Conservation (phyloP, 2,797 vertebrate species). For the Scolopax bukidnonensis region DNA sequence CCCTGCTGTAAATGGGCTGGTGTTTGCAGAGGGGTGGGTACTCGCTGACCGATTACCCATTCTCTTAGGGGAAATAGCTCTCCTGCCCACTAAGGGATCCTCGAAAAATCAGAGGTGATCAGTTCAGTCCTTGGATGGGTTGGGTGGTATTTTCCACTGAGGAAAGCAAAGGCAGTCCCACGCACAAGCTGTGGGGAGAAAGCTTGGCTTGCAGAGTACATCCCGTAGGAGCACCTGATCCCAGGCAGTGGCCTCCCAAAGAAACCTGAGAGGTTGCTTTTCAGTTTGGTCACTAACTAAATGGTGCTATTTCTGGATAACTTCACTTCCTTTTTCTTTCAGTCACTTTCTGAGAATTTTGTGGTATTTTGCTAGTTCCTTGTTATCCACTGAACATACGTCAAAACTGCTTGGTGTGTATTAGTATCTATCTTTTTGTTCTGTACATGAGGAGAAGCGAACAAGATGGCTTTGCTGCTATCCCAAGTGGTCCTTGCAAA, state of each 20-base stretch:
- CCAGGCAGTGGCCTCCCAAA: not conserved
- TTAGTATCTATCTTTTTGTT: not conserved
- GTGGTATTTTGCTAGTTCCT: not conserved
- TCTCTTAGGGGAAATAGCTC: not conserved
- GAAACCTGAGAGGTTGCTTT: not conserved
- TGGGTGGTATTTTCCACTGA: not conserved
- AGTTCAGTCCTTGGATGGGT: not conserved
- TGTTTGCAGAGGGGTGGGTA: not conserved
- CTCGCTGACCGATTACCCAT: not conserved
- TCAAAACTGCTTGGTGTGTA: not conserved
- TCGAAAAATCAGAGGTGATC: not conserved
- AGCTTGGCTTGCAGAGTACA: not conserved
- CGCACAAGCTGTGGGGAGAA: not conserved
- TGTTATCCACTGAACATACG: not conserved
- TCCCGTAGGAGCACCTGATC: not conserved
- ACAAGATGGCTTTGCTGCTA: not conserved
- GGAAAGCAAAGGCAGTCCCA: not conserved
- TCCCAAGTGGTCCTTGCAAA: not conserved
- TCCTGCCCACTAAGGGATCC: not conserved
- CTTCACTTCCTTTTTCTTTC: not conserved
- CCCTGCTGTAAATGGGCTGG: not conserved
- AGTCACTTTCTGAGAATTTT: not conserved
- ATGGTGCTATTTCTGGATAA: not conserved
- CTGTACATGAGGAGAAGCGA: fast-evolving
- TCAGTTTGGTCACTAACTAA: not conserved